Evolutionary conservation across 2,888 invertebrate genomes (phyloP).

Genomic region (Ochropacha duplaris): DNA sequence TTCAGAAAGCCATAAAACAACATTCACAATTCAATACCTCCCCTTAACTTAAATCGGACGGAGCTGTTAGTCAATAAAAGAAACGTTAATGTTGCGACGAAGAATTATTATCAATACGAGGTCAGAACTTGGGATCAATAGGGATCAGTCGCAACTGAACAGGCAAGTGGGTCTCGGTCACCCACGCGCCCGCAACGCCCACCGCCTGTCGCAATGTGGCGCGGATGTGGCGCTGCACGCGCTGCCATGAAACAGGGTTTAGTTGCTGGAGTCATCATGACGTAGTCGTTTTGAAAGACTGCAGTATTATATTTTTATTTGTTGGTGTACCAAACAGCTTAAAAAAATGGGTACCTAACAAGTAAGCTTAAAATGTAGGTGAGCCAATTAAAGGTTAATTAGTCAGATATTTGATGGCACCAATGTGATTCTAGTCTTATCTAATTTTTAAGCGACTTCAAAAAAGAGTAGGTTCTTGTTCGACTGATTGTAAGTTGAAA

Average conservation of each 20-base stretch:
- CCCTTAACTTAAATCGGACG: neutral
- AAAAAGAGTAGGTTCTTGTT: too few species aligned
- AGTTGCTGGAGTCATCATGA: neutral
- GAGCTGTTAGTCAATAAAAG: slow-evolving; percentile 24
- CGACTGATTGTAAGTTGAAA: too few species aligned
- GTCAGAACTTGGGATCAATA: slow-evolving; percentile 26
- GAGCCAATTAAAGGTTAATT: too few species aligned
- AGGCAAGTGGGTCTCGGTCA: neutral
- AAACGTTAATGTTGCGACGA: slow-evolving; percentile 27
- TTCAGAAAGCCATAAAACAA: too few species aligned
- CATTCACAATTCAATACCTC: neutral
- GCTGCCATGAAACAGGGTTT: neutral
- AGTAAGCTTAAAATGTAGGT: too few species aligned
- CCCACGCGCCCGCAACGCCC: slow-evolving; percentile 1
- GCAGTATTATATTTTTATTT: too few species aligned
- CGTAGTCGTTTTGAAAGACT: neutral
- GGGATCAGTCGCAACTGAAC: slow-evolving; percentile 17
- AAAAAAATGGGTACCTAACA: too few species aligned
- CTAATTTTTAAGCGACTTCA: too few species aligned
- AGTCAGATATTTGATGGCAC: too few species aligned
- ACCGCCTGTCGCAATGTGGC: neutral
- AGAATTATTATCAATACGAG: slow-evolving; percentile 29
- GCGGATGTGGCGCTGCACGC: neutral
- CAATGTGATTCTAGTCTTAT: too few species aligned
- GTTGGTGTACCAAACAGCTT: too few species aligned